Conservation (phyloP, 2,888 invertebrate genomes). For the Norana najaformis region DNA sequence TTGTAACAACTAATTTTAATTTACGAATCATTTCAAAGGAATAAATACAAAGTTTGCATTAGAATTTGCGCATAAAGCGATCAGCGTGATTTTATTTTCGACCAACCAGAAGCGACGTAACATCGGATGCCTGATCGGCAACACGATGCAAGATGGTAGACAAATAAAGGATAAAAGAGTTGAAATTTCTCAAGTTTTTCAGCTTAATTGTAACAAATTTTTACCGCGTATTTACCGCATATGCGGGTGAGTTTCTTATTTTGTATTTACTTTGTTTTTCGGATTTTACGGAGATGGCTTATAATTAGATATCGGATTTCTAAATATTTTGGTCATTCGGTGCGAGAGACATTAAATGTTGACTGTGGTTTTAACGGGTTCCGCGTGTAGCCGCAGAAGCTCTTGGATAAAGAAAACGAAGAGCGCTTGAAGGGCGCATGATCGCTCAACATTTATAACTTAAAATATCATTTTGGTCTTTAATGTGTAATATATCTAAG, state of each 20-base stretch:
- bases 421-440: background rate
- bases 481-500: background rate
- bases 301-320: background rate
- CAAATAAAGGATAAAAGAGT: slow-evolving; percentile 25
- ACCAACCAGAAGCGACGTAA: background rate
- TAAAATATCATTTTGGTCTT: background rate
- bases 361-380: background rate
- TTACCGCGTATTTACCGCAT: background rate
- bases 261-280: background rate
- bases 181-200: background rate
- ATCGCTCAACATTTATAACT: background rate
- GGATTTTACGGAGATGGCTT: background rate
- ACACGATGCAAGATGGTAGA: slow-evolving; percentile 26
- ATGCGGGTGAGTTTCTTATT: background rate
- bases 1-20: background rate
- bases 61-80: background rate
- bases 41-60: background rate
- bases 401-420: too few relatives aligned
- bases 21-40: background rate
- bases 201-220: slow-evolving; percentile 13
- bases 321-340: slow-evolving; percentile 6
- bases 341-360: background rate
- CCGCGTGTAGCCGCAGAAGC: slow-evolving; percentile 4
- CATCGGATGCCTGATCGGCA: slow-evolving; percentile 4
- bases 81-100: background rate